Conservation (phyloP, 2,113 vertebrate genomes). For the Lamprologus ornatipinnis region DNA sequence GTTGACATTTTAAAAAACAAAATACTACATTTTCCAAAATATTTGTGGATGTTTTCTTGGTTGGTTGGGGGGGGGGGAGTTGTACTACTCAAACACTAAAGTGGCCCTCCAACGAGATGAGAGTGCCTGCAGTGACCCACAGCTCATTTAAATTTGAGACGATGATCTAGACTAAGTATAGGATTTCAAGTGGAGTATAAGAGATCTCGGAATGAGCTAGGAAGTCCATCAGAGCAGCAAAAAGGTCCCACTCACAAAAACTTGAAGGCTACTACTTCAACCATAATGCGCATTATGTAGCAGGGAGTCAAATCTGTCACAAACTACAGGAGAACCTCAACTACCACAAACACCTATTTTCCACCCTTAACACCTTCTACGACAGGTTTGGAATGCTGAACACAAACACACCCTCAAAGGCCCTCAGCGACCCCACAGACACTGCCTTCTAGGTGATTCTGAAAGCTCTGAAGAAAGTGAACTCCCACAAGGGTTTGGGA, state of each 20-base stretch:
- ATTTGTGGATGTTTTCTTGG: background rate
- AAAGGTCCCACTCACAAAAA: background rate
- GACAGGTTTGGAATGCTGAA: background rate
- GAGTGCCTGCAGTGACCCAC: background rate
- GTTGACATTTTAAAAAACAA: no score
- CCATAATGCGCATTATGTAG: background rate
- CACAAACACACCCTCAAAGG: background rate
- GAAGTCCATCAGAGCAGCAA: background rate
- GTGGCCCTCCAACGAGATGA: background rate
- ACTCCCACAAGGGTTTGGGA: background rate
- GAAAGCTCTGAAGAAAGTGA: background rate
- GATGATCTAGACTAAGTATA: background rate
- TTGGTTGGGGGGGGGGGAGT: background rate
- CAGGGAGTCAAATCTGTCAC: background rate
- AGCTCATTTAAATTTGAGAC: background rate
- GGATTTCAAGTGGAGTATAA: background rate
- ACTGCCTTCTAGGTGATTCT: background rate
- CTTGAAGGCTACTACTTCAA: background rate
- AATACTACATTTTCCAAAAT: fast-evolving
- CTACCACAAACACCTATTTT: background rate
- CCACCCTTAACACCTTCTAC: background rate
- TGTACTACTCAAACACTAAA: background rate
- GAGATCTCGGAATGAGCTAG: fast-evolving
- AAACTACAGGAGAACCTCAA: background rate
- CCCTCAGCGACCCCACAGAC: background rate